Evolutionary conservation across 2,113 vertebrate genomes (phyloP).

Genomic region (Campylomormyrus numenius): DNA sequence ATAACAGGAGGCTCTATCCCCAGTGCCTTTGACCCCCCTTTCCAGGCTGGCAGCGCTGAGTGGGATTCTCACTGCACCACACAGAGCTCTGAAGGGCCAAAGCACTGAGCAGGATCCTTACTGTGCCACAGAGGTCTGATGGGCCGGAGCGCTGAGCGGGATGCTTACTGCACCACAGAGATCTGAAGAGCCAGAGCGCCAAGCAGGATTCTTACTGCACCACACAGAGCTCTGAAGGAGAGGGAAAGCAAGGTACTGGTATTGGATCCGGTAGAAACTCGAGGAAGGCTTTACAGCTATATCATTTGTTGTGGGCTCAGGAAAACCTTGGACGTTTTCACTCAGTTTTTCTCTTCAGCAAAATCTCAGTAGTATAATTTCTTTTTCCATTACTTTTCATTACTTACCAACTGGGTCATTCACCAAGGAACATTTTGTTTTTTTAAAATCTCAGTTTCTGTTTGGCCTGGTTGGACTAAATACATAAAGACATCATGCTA

Average conservation of each 20-base stretch:
- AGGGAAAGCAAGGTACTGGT: neutral
- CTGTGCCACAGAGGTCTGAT: neutral
- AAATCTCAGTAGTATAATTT: neutral
- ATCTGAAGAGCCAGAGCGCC: conserved; percentile 29
- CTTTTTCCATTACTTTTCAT: conserved; percentile 14
- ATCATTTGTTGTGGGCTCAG: neutral
- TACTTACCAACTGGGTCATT: neutral
- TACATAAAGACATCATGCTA: neutral
- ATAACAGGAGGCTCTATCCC: neutral
- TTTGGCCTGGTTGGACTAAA: neutral
- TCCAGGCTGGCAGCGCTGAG: conserved; percentile 33
- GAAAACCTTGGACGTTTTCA: neutral
- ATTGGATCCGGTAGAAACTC: neutral
- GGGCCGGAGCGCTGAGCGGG: conserved; percentile 32
- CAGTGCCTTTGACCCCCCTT: neutral
- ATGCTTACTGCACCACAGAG: neutral
- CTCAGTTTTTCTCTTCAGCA: neutral
- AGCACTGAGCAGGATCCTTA: conserved; percentile 30
- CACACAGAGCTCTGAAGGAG: neutral
- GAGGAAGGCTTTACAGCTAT: neutral
- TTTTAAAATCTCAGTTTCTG: neutral
- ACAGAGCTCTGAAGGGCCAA: neutral
- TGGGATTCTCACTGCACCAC: neutral
- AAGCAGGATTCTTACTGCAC: neutral
- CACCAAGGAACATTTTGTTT: conserved; percentile 4